Conservation (phyloP, 2,797 vertebrate genomes). For the Protonibea diacanthus region DNA sequence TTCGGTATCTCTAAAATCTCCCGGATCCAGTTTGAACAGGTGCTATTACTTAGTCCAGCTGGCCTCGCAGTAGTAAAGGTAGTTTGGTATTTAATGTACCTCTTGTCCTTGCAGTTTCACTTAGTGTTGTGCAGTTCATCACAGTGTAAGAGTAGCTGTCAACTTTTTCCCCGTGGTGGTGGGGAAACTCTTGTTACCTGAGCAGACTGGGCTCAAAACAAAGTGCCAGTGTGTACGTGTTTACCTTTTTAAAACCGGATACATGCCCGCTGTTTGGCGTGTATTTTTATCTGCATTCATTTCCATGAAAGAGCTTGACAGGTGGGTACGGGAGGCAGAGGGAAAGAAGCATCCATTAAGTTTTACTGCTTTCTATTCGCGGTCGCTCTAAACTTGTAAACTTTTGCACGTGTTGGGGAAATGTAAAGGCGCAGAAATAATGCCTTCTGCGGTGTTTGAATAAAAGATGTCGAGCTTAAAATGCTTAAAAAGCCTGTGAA, state of each 20-base stretch:
- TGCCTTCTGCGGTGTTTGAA: neutral
- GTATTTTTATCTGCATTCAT: neutral
- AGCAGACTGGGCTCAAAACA: neutral
- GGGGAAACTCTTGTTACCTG: too few species aligned
- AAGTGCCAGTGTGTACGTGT: neutral
- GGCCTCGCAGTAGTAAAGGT: conserved; percentile 8
- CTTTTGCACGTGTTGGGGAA: neutral
- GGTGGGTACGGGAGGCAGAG: conserved; percentile 12
- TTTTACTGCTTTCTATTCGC: conserved; percentile 40
- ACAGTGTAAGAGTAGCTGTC: neutral
- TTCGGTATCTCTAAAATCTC: conserved; percentile 16
- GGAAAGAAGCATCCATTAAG: conserved; percentile 21
- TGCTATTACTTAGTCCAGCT: conserved; percentile 10
- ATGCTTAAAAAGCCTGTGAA: too few species aligned
- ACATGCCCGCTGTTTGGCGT: neutral
- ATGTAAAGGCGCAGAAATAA: neutral
- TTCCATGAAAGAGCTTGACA: neutral
- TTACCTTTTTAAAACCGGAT: neutral
- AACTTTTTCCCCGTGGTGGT: conserved; percentile 2
- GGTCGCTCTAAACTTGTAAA: neutral
- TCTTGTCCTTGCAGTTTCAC: conserved; percentile 29
- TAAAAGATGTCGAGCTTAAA: neutral
- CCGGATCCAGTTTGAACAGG: neutral
- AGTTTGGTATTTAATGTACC: conserved; percentile 25
- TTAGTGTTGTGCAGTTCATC: conserved; percentile 2